These are phyloP conservation scores for Thereva unica DNA, from an alignment of 2,888 invertebrate species.

Conservation along the genomic window DNA sequence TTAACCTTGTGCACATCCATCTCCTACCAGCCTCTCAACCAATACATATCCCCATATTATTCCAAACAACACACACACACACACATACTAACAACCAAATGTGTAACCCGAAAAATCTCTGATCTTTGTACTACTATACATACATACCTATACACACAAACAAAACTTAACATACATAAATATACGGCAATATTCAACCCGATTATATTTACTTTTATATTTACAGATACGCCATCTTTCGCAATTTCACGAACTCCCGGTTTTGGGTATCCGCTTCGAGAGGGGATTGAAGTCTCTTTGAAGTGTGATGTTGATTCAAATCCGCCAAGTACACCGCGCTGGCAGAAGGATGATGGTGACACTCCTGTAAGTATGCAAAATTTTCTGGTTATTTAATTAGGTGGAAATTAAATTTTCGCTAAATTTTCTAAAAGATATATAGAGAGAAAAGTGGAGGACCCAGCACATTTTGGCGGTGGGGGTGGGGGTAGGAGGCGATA, in stretches of 20 bases:
- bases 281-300: slow-evolving; percentile 85
- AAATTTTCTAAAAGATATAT: neutral
- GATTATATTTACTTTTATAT: slow-evolving; percentile 21
- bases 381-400: slow-evolving; percentile 11
- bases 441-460: neutral
- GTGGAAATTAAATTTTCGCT: neutral
- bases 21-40: too few species aligned
- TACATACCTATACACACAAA: neutral
- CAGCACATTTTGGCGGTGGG: too few species aligned
- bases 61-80: too few species aligned
- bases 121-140: too few species aligned
- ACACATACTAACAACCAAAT: too few species aligned
- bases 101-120: too few species aligned
- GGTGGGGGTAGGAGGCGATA: too few species aligned
- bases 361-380: slow-evolving; percentile 60
- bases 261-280: slow-evolving; percentile 84
- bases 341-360: slow-evolving; percentile 71
- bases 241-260: slow-evolving; percentile 92
- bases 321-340: slow-evolving; percentile 81
- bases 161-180: slow-evolving; percentile 11
- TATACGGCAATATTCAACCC: neutral
- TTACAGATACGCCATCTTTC: slow-evolving; percentile 86
- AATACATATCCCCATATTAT: too few species aligned
- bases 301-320: slow-evolving; percentile 94
- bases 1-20: too few species aligned